These are phyloP conservation scores for Cryptoleucopteryx plumbea DNA, from an alignment of 2,113 vertebrate genomes.

Conservation along the genomic window DNA sequence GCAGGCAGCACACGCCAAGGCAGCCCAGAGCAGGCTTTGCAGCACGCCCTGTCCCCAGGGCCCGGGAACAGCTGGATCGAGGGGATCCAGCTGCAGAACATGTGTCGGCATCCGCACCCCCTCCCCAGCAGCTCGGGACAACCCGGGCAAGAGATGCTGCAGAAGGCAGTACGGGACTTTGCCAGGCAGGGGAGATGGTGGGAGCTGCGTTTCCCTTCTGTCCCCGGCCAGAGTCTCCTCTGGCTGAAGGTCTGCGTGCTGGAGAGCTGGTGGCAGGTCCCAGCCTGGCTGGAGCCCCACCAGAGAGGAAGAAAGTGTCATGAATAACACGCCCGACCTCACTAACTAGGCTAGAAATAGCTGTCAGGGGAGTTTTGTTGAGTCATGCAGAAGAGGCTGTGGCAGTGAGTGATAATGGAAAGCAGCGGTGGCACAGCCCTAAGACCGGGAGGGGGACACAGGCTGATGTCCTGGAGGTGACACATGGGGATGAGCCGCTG, in stretches of 20 bases:
- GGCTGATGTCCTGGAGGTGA: background rate
- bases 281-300: background rate
- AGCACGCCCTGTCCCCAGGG: background rate
- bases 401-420: background rate
- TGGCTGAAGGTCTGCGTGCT: background rate
- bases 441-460: rapidly evolving
- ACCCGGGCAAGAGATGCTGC: background rate
- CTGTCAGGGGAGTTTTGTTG: background rate
- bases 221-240: background rate
- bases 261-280: background rate
- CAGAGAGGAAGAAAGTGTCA: conserved; percentile 1
- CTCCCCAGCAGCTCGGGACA: background rate
- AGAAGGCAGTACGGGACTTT: background rate
- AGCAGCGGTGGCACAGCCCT: background rate
- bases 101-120: background rate
- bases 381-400: background rate
- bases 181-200: background rate
- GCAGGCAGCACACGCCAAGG: background rate
- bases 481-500: background rate
- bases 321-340: background rate
- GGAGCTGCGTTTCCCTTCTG: background rate
- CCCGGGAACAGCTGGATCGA: background rate
- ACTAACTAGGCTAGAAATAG: background rate
- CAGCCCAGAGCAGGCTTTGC: background rate
- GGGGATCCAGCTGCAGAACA: background rate